These are phyloP conservation scores for Venustoraphidia nigricollis DNA, from an alignment of 2,888 invertebrate genomes.

Conservation along the genomic window DNA sequence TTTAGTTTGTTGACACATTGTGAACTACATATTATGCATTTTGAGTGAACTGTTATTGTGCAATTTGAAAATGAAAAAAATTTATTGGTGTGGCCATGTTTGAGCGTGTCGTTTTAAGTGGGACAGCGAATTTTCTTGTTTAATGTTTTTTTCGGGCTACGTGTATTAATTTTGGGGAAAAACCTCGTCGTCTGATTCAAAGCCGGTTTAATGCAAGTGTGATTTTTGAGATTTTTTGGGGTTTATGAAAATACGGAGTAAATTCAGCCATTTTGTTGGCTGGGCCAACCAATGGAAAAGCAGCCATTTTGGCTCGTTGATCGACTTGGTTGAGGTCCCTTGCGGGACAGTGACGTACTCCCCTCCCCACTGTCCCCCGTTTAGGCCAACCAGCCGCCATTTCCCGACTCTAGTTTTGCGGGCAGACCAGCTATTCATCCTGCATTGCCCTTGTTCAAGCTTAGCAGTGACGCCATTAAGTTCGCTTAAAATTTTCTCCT, in stretches of 20 bases:
- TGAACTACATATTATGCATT: slow-evolving; percentile 1
- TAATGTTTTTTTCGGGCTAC: too few species aligned
- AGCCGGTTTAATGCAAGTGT: too few species aligned
- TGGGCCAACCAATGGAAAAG: slow-evolving; percentile 20
- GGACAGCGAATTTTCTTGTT: too few species aligned
- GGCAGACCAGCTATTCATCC: too few species aligned
- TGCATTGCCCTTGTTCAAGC: too few species aligned
- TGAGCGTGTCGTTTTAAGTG: too few species aligned
- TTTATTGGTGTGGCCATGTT: background rate
- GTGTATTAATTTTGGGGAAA: too few species aligned
- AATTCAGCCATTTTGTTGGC: slow-evolving; percentile 1
- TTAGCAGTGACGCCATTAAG: too few species aligned
- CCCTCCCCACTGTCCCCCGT: slow-evolving; percentile 3
- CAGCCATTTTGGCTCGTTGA: slow-evolving; percentile 25
- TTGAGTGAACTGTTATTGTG: background rate
- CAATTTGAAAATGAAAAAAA: background rate
- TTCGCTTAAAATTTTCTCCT: too few species aligned
- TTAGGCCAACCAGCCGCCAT: background rate
- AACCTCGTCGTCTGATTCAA: too few species aligned
- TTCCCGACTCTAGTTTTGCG: background rate
- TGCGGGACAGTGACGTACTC: background rate
- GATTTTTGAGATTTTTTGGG: background rate
- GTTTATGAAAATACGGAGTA: background rate
- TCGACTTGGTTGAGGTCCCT: slow-evolving; percentile 9
- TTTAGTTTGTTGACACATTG: background rate